phyloP scores from a whole-genome alignment of 2,888 invertebrate genomes.

The Nasonovia ribisnigri region DNA sequence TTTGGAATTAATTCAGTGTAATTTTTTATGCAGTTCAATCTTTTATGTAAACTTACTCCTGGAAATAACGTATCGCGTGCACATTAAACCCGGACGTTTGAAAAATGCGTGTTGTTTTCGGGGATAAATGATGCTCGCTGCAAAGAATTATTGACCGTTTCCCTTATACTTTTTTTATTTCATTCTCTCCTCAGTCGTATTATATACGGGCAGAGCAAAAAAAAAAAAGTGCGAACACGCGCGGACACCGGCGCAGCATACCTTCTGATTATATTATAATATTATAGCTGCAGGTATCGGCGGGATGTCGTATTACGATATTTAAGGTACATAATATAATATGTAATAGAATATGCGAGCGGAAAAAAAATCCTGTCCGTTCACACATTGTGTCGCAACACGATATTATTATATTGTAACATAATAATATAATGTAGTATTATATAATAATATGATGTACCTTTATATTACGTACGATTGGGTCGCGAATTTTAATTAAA shows the following conservation, averaged over 20 bases:
- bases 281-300: background rate
- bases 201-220: background rate
- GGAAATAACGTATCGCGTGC: constrained; percentile 6
- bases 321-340: no score
- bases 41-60: constrained; percentile 2
- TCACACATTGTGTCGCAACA: background rate
- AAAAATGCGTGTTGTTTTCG: constrained; percentile 38
- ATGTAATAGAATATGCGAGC: background rate
- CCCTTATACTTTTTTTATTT: background rate
- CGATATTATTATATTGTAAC: background rate
- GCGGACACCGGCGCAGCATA: background rate
- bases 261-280: background rate
- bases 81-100: constrained; percentile 40
- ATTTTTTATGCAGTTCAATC: constrained; percentile 16
- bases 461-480: background rate
- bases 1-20: background rate
- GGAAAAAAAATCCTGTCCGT: background rate
- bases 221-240: background rate
- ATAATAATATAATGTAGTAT: no score
- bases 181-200: background rate
- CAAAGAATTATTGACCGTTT: constrained; percentile 35
- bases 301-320: background rate
- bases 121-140: constrained; percentile 26
- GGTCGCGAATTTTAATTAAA: constrained; percentile 56
- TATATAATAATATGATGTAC: background rate